These are phyloP conservation scores for Helicoverpa zea DNA, from an alignment of 1,140 invertebrate species.

Conservation along the genomic window DNA sequence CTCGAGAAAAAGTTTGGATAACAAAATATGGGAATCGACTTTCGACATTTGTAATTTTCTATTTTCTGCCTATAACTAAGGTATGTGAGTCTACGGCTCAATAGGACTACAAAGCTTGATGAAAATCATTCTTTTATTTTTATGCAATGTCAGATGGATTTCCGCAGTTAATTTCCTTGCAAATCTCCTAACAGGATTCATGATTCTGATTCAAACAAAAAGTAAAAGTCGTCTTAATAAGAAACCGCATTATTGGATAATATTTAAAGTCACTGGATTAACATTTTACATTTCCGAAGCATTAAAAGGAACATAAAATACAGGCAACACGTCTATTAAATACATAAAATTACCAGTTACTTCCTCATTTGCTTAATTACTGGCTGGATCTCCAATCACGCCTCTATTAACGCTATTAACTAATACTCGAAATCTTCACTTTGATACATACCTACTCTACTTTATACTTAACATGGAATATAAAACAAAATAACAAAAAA, in stretches of 20 bases:
- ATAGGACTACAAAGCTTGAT: no score
- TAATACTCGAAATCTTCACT: slow-evolving; percentile 2
- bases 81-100: no score
- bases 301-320: slow-evolving; percentile 10
- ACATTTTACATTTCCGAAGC: slow-evolving; percentile 15
- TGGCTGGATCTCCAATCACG: background rate
- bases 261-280: background rate
- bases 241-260: background rate
- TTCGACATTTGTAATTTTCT: no score
- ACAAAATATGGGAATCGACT: no score
- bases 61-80: no score
- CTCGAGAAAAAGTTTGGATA: no score
- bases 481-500: slow-evolving; percentile 39
- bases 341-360: slow-evolving; percentile 3
- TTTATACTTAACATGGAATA: slow-evolving; percentile 17
- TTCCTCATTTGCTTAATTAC: slow-evolving; percentile 26
- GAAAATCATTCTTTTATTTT: no score
- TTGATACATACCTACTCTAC: background rate
- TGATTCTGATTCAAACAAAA: background rate
- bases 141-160: no score
- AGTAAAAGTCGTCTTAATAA: background rate
- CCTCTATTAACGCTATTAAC: slow-evolving; percentile 9
- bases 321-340: slow-evolving; percentile 3
- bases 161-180: no score
- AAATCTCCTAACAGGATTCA: no score